phyloP scores from a whole-genome alignment of 64 coral and sea anemone species.

The Catalaphyllia jardinei region DNA sequence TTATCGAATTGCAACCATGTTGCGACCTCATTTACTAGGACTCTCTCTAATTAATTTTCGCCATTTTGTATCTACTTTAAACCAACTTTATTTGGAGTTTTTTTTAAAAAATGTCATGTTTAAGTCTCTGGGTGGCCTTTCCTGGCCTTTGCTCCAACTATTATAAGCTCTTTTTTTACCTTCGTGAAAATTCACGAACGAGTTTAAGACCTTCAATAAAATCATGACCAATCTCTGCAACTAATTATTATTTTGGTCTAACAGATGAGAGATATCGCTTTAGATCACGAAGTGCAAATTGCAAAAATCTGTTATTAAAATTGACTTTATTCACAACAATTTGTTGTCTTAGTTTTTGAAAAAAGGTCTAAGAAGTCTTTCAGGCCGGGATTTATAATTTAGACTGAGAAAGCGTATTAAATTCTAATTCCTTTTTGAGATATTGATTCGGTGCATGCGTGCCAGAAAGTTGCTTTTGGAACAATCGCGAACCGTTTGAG shows the following conservation, averaged over 20 bases:
- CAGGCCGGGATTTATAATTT: not conserved
- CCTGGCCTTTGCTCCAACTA: too few relatives aligned
- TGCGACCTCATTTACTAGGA: too few relatives aligned
- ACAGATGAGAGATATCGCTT: not conserved
- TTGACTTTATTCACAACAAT: not conserved
- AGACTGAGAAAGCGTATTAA: not conserved
- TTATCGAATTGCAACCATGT: too few relatives aligned
- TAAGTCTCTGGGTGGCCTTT: too few relatives aligned
- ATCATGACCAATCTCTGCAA: not conserved
- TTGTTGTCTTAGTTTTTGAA: not conserved
- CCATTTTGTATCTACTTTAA: too few relatives aligned
- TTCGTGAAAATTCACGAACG: too few relatives aligned
- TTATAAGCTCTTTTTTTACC: too few relatives aligned
- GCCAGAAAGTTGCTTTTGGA: not conserved
- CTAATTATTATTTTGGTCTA: not conserved
- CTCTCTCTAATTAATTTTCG: too few relatives aligned
- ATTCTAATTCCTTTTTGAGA: not conserved
- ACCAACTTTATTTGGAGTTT: too few relatives aligned
- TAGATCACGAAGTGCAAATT: not conserved
- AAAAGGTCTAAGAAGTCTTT: not conserved
- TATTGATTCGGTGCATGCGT: not conserved
- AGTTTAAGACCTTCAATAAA: not conserved
- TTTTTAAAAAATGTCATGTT: too few relatives aligned
- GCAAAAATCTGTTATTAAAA: conserved; percentile 14
- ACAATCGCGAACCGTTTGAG: not conserved